Evolutionary conservation across 2,113 vertebrate genomes (phyloP).

Genomic region (Gymnarchus niloticus): DNA sequence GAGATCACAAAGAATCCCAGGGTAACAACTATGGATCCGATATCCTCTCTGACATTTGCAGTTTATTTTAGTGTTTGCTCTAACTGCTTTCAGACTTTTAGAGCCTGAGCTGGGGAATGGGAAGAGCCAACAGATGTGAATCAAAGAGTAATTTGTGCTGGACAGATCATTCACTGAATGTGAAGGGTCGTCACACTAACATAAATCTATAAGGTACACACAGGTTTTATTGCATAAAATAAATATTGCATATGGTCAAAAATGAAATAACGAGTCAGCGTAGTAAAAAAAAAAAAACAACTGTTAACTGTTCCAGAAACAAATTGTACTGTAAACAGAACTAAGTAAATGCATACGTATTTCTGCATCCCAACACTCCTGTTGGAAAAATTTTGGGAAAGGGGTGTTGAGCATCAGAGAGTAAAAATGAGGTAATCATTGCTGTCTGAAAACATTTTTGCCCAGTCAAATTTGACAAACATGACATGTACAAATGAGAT

Average conservation of each 20-base stretch:
- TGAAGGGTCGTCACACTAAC: not conserved
- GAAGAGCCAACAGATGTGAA: not conserved
- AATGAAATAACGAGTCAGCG: not conserved
- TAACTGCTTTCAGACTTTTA: not conserved
- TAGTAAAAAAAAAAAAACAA: too few relatives aligned
- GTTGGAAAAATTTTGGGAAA: too few relatives aligned
- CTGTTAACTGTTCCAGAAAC: too few relatives aligned
- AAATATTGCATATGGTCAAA: not conserved
- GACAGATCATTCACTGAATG: not conserved
- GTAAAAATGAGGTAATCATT: too few relatives aligned
- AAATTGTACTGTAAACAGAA: too few relatives aligned
- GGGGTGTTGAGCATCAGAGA: too few relatives aligned
- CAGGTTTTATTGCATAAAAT: not conserved
- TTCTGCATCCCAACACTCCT: too few relatives aligned
- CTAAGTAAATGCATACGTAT: too few relatives aligned
- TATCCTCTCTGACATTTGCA: not conserved
- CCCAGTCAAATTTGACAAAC: too few relatives aligned
- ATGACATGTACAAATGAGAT: too few relatives aligned
- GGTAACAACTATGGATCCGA: not conserved
- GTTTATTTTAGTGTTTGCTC: not conserved
- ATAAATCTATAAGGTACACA: not conserved
- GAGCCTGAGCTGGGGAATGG: too few relatives aligned
- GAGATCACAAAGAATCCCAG: not conserved
- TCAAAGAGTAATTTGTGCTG: not conserved
- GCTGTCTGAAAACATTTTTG: too few relatives aligned